These are phyloP conservation scores for Brachirus orientalis DNA, from an alignment of 2,113 vertebrate species.

Conservation along the genomic window DNA sequence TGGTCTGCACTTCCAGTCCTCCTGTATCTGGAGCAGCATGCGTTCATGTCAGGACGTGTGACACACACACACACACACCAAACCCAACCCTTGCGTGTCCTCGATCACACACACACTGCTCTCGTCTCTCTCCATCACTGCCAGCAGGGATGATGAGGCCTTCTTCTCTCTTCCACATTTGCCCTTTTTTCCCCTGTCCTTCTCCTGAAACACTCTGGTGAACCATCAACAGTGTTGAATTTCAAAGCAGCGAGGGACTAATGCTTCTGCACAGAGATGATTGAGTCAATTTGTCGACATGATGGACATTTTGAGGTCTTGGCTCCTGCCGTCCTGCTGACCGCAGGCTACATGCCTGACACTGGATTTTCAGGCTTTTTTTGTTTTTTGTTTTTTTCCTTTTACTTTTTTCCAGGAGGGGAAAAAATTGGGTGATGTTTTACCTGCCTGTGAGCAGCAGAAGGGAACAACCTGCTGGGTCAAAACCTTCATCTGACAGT, in stretches of 20 bases:
- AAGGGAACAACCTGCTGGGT: background rate
- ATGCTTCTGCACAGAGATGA: slow-evolving; percentile 49
- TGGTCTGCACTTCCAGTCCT: slow-evolving; percentile 53
- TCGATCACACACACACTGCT: background rate
- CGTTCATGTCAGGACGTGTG: slow-evolving; percentile 55
- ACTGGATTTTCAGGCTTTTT: background rate
- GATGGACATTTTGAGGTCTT: slow-evolving; percentile 55
- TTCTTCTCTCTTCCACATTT: slow-evolving; percentile 14
- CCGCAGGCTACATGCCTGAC: slow-evolving; percentile 29
- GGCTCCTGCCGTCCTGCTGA: slow-evolving; percentile 34
- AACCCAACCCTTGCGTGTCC: no score
- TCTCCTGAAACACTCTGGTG: slow-evolving; percentile 79
- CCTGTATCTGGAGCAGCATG: slow-evolving; percentile 33
- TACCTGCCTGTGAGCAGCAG: background rate
- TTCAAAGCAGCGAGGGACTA: slow-evolving; percentile 64
- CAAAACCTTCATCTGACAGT: no score
- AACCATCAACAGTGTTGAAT: slow-evolving; percentile 68
- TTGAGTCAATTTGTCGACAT: slow-evolving; percentile 73
- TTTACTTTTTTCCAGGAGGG: background rate
- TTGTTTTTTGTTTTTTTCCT: background rate
- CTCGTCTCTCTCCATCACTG: slow-evolving; percentile 35
- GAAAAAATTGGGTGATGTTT: no score
- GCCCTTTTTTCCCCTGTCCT: slow-evolving; percentile 83
- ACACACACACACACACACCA: slow-evolving; percentile 25
- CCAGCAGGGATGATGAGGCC: slow-evolving; percentile 32